Evolutionary conservation across 2,888 invertebrate species (phyloP), one percentile per base, ranked within the genome.

Genomic region (Cynaeus angustus): DNA sequence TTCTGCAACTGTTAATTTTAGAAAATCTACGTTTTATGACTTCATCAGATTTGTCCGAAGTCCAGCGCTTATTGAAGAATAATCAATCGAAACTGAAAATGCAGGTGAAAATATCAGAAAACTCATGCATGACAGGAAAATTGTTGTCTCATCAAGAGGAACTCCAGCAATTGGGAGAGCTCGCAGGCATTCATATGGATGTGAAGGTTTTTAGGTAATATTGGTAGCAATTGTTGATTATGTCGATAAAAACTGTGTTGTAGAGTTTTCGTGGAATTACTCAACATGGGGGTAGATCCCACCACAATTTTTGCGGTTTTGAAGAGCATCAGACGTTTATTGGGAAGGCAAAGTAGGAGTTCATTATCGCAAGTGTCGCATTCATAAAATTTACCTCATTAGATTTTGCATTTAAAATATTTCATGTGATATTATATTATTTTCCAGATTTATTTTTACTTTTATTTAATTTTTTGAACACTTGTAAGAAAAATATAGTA

Each of bases 181-280:
- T 80, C 33, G 80, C 78, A 46, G 80, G 79, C 30, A 75, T 80
- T 72, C 74, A 77, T 43, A 79, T 80, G 78, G 75, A 78, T 58
- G 64, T 66, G 26, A 75, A 77, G 58, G 71, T 79, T 52, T 78
- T 74, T 61, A 79, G 79, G 71, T 64, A 43, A 16, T 48, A 33
- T 48, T 55, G 14, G n/a, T 13, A 3, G 7, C 28, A 52, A 3
- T 7, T 10, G 21, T n/a, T 28, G 28, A n/a, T 7, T 10, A 7
- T 33, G 10, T 45, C 14, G 50, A 43, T 56, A 38, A 52, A 68
- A 5, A 37, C 7, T 37, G 1, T 33, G 33, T 70, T 77, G 72
- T 65, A 79, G 79, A 67, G 74, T 77, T 53, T 68, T 80, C 33
- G 68, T 80, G 1, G 77, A 80, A 67, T 71, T 80, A 9, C 67